Evolutionary conservation across 2,888 invertebrate species (phyloP).

Genomic region (Sphaerophoria taeniata): DNA sequence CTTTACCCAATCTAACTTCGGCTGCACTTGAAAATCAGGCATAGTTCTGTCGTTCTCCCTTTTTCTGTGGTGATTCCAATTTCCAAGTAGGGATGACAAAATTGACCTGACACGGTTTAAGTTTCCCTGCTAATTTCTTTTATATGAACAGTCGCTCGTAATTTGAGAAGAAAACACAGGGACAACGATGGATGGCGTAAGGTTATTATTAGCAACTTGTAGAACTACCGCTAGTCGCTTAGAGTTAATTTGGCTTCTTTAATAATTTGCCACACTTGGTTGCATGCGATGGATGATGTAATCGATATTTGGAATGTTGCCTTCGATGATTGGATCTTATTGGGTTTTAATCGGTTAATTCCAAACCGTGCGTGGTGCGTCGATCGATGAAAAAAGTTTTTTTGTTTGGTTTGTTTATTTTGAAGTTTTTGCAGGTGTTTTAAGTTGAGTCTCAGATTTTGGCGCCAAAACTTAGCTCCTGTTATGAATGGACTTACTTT

Average conservation of each 20-base stretch:
- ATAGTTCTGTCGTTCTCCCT: neutral
- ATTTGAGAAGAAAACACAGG: slow-evolving; percentile 46
- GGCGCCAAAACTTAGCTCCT: slow-evolving; percentile 53
- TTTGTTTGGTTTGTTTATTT: neutral
- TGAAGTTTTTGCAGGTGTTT: slow-evolving; percentile 62
- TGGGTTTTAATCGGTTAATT: slow-evolving; percentile 59
- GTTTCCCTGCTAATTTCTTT: slow-evolving; percentile 25
- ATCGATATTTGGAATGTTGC: slow-evolving; percentile 69
- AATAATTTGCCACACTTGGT: slow-evolving; percentile 23
- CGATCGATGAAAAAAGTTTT: neutral
- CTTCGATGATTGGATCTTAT: slow-evolving; percentile 49
- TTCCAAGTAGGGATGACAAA: slow-evolving; percentile 16
- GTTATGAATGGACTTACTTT: slow-evolving; percentile 58
- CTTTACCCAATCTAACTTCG: neutral
- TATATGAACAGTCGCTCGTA: slow-evolving; percentile 14
- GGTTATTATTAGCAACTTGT: slow-evolving; percentile 15
- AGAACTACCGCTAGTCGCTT: slow-evolving; percentile 16
- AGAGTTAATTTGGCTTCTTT: slow-evolving; percentile 60
- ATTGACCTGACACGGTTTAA: neutral
- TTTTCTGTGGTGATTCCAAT: slow-evolving; percentile 36
- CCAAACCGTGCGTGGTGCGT: neutral
- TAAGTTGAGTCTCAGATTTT: slow-evolving; percentile 49
- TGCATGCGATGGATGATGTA: slow-evolving; percentile 46
- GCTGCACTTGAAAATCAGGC: slow-evolving; percentile 42
- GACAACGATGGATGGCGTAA: slow-evolving; percentile 27